Conservation (phyloP, 2,888 invertebrate species). For the Tetropium fuscum region DNA sequence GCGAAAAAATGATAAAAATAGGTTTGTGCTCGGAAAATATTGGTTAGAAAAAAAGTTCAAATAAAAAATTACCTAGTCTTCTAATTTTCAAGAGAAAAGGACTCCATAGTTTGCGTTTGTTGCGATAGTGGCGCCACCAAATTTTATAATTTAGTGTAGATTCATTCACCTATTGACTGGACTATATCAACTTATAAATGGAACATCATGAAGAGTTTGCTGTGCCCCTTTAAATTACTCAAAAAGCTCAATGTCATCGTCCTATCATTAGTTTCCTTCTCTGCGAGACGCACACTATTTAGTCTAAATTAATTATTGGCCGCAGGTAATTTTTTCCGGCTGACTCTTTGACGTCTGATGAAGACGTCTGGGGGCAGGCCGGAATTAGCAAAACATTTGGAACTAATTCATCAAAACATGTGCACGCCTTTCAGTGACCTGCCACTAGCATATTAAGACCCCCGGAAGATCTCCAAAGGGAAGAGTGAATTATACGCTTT, state of each 20-base stretch:
- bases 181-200: too few species aligned
- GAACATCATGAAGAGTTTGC: too few species aligned
- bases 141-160: too few species aligned
- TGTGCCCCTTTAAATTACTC: too few species aligned
- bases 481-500: conserved; percentile 21
- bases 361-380: conserved; percentile 39
- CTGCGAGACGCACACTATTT: conserved; percentile 21
- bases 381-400: conserved; percentile 42
- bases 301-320: conserved; percentile 33
- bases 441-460: conserved; percentile 17
- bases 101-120: too few species aligned
- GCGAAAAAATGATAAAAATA: too few species aligned
- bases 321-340: conserved; percentile 30
- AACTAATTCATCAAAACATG: conserved; percentile 42
- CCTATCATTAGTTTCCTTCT: conserved; percentile 13
- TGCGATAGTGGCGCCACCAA: too few species aligned
- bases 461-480: conserved; percentile 15
- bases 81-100: too few species aligned
- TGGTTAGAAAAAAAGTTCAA: too few species aligned
- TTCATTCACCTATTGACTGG: too few species aligned
- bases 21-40: too few species aligned
- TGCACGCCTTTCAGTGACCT: conserved; percentile 23
- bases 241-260: background rate
- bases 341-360: conserved; percentile 34
- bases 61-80: too few species aligned